These are phyloP conservation scores for Lerema accius DNA, from an alignment of 1,140 invertebrate species.

Conservation along the genomic window DNA sequence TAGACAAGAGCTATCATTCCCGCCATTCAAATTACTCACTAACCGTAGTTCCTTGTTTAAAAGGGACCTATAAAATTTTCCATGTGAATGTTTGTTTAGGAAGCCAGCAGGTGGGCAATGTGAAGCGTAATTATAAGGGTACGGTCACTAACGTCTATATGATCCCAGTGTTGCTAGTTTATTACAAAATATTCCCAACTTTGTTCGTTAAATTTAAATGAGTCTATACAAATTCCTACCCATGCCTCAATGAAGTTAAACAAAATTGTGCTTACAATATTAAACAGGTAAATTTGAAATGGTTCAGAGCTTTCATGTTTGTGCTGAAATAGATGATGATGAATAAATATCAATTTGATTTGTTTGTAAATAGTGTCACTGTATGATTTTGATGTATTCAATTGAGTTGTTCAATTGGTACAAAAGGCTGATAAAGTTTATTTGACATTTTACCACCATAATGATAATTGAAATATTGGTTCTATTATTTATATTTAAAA, in stretches of 20 bases:
- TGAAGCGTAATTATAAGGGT: constrained; percentile 17
- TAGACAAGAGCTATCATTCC: too few species aligned
- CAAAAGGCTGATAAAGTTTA: too few species aligned
- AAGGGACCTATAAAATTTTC: not conserved
- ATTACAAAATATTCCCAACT: constrained; percentile 11
- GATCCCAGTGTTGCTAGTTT: not conserved
- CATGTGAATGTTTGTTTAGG: constrained; percentile 19
- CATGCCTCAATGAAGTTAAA: constrained; percentile 4
- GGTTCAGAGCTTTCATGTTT: not conserved
- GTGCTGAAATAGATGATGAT: not conserved
- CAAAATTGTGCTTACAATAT: not conserved
- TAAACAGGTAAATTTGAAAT: not conserved
- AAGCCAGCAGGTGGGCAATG: constrained; percentile 28
- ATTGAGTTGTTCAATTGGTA: too few species aligned
- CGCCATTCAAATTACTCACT: too few species aligned
- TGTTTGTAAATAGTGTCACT: too few species aligned
- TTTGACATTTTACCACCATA: too few species aligned
- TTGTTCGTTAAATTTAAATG: constrained; percentile 17
- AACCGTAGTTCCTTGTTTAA: too few species aligned
- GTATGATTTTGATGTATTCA: too few species aligned
- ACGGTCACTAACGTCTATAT: constrained; percentile 6
- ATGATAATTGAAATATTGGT: too few species aligned
- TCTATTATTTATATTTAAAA: too few species aligned
- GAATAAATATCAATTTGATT: not conserved
- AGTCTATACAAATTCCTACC: constrained; percentile 13